Base-by-base conservation (phyloP, 2,797 vertebrate genomes). In the Argyrosomus regius region DNA sequence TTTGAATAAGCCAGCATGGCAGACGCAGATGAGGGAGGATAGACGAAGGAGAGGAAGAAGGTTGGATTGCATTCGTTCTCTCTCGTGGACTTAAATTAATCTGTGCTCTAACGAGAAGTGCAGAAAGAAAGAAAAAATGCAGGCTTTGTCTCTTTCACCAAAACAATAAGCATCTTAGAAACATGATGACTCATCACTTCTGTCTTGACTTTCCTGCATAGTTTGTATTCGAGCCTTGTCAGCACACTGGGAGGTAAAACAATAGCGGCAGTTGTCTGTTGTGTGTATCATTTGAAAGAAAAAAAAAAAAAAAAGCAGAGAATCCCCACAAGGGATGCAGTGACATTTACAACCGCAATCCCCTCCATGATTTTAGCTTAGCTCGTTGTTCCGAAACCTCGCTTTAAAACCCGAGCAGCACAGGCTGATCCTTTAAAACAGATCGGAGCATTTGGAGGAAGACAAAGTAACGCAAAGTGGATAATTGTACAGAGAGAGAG, bases 331-430 rank as follows among this genome's bases (percentile, higher is more conserved):
- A 82, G 83, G 70, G 57, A 76, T 16, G 3, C 58, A 3, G 45
- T 90, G 92, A 91, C 91, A 90, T 93, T 93, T 91, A 82, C 78
- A 81, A 49, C 28, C 76, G 58, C 80, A 84, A 90, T 87, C 85
- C 86, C 67, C 54, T 78, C 61, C 77, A 24, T 82, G 88, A 72
- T 53, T 78, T 77, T 49, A 83, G 90, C 84, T 85, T 22, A 69
- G 72, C 82, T 81, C 56, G 4, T 14, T 13, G 64, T 24, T 31
- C 52, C 7, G 1, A 52, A 9, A 73, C 65, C 62, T 73, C 31
- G 35, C 56, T 64, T 75, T 72, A 80, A 85, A 83, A 72, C 31
- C 73, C 48, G 2, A 79, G 57, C 72, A 79, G 57, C 72, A 70
- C 41, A 12, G 53, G 72, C 86, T 88, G 77, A 90, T 82, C 77